Base-by-base conservation (phyloP, 1,140 invertebrate species). In the Pachyrhynchus sulphureomaculatus region DNA sequence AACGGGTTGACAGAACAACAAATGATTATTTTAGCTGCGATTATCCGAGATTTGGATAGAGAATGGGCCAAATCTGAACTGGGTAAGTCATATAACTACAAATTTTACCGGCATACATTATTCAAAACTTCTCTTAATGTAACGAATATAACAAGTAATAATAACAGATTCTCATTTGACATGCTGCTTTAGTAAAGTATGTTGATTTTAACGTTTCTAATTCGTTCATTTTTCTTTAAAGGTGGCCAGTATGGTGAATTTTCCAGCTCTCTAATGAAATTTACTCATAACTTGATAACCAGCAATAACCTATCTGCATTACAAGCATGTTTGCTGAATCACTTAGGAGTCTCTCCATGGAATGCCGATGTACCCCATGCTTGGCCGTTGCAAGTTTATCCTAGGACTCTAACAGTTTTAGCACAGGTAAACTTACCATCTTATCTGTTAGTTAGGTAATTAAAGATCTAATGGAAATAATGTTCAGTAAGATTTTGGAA, bases 361-460 rank as follows among this genome's bases (percentile, higher is more conserved):
- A 81, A 83, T 21, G 80, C 81, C 2, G 82, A 84, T 65, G 79
- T 78, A 18, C 69, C 77, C 36, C 84, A 82, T 52, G 81, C 81
- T 4, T 95, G 92, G 92, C 87, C 88, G 0, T 78, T 92, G 34
- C 86, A 93, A 76, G 89, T 97, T 0, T 91, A 93, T 71, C 88
- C 88, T 1, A 78, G 89, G 67, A 89, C 88, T 6, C 77, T 93
- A 3, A 84, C 88, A 29, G 85, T 91, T 29, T 77, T 92, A 42
- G 86, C 88, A 18, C 89, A 90, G 54, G 67, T 73, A 53, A 42
- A n/a, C n/a, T 18, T 44, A 23, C 10, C 6, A 4, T 36, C 21
- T n/a, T n/a, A n/a, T n/a, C n/a, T n/a, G n/a, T n/a, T n/a, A n/a
- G n/a, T n/a, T n/a, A n/a, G n/a, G n/a, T n/a, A n/a, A n/a, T n/a